phyloP scores from a whole-genome alignment of 2,113 vertebrate genomes.

The Odontesthes bonariensis region DNA sequence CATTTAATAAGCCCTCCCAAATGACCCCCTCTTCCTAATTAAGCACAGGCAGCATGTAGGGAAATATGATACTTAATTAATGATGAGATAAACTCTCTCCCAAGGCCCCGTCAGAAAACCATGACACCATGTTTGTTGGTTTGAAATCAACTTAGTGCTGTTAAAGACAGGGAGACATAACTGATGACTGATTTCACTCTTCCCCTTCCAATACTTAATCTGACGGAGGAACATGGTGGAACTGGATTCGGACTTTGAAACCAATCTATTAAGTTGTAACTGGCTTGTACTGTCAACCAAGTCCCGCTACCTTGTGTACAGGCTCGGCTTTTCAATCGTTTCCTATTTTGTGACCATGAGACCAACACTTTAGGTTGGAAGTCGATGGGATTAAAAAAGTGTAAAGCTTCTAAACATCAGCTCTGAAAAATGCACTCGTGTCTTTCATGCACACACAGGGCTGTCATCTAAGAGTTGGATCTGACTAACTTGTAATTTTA shows the following conservation, averaged over 20 bases:
- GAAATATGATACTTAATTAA: slow-evolving; percentile 99
- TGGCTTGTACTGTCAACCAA: slow-evolving; percentile 25
- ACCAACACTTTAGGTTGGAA: too few species aligned
- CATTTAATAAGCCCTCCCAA: slow-evolving; percentile 99
- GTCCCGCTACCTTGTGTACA: not conserved
- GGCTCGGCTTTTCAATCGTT: too few species aligned
- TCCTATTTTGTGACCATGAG: too few species aligned
- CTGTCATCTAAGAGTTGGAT: too few species aligned
- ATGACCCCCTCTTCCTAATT: slow-evolving; percentile 98
- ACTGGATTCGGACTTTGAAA: slow-evolving; percentile 84
- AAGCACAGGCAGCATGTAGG: slow-evolving; percentile 96
- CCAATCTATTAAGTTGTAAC: slow-evolving; percentile 84
- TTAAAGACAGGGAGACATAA: slow-evolving; percentile 70
- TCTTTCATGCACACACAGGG: too few species aligned
- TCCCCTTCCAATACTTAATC: slow-evolving; percentile 26
- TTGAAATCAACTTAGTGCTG: slow-evolving; percentile 93
- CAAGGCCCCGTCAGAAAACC: slow-evolving; percentile 98
- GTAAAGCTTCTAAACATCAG: too few species aligned
- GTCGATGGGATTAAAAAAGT: too few species aligned
- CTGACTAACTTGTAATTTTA: too few species aligned
- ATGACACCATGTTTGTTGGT: slow-evolving; percentile 99
- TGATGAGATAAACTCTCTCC: slow-evolving; percentile 99
- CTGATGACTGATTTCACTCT: slow-evolving; percentile 70
- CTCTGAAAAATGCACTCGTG: too few species aligned
- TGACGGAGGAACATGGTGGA: slow-evolving; percentile 39